phyloP scores from a whole-genome alignment of 2,797 vertebrate genomes.

The Rhynchonycteris naso region DNA sequence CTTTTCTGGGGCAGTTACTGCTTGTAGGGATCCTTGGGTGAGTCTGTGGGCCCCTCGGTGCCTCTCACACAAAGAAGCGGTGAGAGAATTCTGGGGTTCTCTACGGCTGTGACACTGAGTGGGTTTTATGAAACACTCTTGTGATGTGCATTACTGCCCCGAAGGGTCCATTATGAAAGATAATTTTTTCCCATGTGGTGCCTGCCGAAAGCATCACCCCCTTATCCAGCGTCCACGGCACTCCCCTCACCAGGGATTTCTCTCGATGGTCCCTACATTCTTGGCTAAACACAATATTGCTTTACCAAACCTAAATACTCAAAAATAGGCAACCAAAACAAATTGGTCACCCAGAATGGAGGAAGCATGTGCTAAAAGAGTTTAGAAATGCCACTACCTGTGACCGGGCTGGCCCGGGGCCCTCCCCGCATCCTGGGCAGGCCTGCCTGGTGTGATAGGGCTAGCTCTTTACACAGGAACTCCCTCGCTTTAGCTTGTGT shows the following conservation, averaged over 20 bases:
- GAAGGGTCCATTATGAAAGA: neutral
- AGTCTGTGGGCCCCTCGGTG: neutral
- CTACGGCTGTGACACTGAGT: neutral
- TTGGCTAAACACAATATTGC: constrained; percentile 51
- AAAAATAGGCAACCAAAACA: constrained; percentile 59
- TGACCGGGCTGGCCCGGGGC: constrained; percentile 47
- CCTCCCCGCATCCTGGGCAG: neutral
- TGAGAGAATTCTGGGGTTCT: neutral
- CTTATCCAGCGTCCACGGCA: neutral
- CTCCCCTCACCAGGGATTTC: neutral
- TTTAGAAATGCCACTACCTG: constrained; percentile 64
- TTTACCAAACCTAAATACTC: constrained; percentile 60
- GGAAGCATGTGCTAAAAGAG: constrained; percentile 48
- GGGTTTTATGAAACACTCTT: neutral
- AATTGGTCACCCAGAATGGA: constrained; percentile 58
- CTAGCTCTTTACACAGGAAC: neutral
- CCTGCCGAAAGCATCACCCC: neutral
- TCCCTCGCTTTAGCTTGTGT: neutral
- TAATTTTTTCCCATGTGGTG: neutral
- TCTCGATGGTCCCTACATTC: constrained; percentile 39
- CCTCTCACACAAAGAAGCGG: neutral
- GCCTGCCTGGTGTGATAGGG: neutral
- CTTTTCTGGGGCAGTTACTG: neutral
- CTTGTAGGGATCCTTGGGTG: neutral
- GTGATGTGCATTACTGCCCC: neutral